Conservation (phyloP, 2,113 vertebrate species). For the Apus apus region DNA sequence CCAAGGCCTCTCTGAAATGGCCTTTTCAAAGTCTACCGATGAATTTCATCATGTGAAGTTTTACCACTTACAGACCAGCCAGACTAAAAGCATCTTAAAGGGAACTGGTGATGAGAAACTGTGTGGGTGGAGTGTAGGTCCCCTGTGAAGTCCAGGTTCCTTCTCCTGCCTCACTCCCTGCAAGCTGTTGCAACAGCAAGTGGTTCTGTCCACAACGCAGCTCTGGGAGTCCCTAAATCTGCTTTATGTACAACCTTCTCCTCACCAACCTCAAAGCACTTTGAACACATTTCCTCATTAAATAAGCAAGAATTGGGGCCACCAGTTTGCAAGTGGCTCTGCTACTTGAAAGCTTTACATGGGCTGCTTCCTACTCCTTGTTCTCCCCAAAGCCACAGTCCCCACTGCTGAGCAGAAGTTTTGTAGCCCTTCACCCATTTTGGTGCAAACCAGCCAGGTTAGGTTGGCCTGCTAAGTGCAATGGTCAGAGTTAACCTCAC, state of each 20-base stretch:
- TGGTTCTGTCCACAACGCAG: background rate
- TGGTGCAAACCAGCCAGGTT: background rate
- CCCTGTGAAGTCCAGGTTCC: fast-evolving
- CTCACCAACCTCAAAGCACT: background rate
- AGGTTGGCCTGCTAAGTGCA: background rate
- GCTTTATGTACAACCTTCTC: background rate
- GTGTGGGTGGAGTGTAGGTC: background rate
- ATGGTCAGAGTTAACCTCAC: background rate
- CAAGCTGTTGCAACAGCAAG: background rate
- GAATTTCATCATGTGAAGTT: background rate
- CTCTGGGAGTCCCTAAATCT: background rate
- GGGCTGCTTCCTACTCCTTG: background rate
- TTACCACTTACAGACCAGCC: background rate
- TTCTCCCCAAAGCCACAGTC: background rate
- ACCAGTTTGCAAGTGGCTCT: fast-evolving
- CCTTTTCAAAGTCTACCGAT: background rate
- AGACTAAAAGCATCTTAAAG: background rate
- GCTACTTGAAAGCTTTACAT: background rate
- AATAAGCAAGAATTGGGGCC: background rate
- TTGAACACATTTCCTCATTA: background rate
- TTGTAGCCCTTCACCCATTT: background rate
- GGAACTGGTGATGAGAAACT: background rate
- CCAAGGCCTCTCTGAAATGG: background rate
- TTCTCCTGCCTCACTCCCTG: background rate
- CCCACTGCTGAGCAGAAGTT: background rate